These are phyloP conservation scores for Sycophila sp. DNA, from an alignment of 1,140 invertebrate species.

Conservation along the genomic window DNA sequence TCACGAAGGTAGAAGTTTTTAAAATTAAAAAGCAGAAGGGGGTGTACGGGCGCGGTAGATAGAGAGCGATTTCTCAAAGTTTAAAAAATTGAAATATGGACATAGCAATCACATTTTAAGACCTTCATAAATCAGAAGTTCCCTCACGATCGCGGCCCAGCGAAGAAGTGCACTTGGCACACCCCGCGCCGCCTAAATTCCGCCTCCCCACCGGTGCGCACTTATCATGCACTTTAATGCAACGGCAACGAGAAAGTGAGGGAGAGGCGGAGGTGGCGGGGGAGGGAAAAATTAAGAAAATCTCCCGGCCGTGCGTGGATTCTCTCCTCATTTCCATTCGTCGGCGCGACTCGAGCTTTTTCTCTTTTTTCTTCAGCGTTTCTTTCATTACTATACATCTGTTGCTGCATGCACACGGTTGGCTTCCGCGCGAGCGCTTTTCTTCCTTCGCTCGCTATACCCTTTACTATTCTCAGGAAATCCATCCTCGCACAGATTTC, in stretches of 20 bases:
- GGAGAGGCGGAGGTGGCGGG: background rate
- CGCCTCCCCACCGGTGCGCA: background rate
- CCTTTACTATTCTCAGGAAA: constrained; percentile 8
- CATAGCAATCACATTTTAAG: constrained; percentile 20
- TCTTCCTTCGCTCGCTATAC: background rate
- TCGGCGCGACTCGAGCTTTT: background rate
- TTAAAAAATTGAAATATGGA: constrained; percentile 24
- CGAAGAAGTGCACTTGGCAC: background rate
- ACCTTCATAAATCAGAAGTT: constrained; percentile 22
- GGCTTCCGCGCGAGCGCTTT: background rate
- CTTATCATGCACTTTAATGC: constrained; percentile 14
- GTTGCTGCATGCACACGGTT: background rate
- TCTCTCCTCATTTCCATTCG: constrained; percentile 33
- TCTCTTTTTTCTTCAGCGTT: background rate
- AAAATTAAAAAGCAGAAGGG: background rate
- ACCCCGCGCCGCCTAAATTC: constrained; percentile 1
- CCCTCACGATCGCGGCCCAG: constrained; percentile 9
- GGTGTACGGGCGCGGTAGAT: background rate
- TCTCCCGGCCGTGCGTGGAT: background rate
- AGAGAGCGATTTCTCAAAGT: background rate
- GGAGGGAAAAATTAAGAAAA: constrained; percentile 20
- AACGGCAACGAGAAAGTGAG: background rate
- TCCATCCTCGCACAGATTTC: no score
- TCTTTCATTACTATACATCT: constrained; percentile 28
- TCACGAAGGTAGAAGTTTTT: background rate